Evolutionary conservation across 2,797 vertebrate species (phyloP).

Genomic region (Phataginus tricuspis): DNA sequence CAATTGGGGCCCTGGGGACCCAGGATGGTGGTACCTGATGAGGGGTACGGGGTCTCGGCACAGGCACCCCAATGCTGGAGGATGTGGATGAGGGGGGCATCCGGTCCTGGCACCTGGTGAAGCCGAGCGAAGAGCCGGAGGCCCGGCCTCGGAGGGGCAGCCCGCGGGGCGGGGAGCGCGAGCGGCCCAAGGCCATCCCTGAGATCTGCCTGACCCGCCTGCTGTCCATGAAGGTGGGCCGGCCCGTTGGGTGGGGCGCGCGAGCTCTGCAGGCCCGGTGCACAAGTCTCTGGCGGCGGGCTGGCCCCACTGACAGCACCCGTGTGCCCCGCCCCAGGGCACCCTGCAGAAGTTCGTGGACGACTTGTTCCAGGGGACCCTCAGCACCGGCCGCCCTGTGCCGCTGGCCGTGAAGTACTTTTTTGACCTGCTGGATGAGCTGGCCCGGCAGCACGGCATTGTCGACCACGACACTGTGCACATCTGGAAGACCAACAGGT

Average conservation of each 20-base stretch:
- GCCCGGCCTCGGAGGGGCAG: constrained; percentile 96
- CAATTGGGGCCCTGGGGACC: background rate
- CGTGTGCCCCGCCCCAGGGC: constrained; percentile 85
- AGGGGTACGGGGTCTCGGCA: background rate
- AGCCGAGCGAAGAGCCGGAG: constrained; percentile 96
- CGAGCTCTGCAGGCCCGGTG: too few relatives aligned
- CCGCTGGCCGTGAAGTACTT: constrained; percentile 98
- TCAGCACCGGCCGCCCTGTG: constrained; percentile 95
- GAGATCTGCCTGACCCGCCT: constrained; percentile 98
- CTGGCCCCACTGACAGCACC: background rate
- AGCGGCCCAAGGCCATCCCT: constrained; percentile 96
- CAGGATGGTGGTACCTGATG: background rate
- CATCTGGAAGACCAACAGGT: constrained; percentile 99
- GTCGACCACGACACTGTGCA: constrained; percentile 96
- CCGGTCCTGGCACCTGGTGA: constrained; percentile 97
- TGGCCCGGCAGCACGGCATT: constrained; percentile 93
- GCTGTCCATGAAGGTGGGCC: constrained; percentile 96
- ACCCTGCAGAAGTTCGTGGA: constrained; percentile 99
- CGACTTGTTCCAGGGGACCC: constrained; percentile 96
- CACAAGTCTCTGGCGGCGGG: too few relatives aligned
- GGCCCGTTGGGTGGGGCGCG: too few relatives aligned
- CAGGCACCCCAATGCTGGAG: constrained; percentile 98
- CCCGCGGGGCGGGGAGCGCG: constrained; percentile 91
- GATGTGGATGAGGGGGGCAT: constrained; percentile 98
- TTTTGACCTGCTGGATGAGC: constrained; percentile 97